Evolutionary conservation across 2,888 invertebrate genomes (phyloP).

Genomic region (Dryocosmus kuriphilus): DNA sequence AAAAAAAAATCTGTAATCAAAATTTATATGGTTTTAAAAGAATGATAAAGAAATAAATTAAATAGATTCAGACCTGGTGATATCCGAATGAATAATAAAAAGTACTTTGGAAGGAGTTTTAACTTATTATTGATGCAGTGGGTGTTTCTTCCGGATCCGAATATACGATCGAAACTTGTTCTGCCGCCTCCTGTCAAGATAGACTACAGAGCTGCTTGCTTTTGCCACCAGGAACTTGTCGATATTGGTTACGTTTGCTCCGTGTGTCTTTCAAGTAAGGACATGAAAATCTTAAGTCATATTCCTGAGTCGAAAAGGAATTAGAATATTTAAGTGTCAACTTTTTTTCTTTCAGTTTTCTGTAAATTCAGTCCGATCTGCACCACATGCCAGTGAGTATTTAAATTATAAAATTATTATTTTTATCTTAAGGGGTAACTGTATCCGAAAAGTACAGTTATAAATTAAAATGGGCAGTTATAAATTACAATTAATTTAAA

Average conservation of each 20-base stretch:
- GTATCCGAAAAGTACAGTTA: not conserved
- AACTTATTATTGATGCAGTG: slow-evolving; percentile 80
- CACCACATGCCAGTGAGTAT: slow-evolving; percentile 96
- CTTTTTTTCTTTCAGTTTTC: slow-evolving; percentile 86
- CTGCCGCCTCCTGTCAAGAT: slow-evolving; percentile 94
- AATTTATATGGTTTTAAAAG: not conserved
- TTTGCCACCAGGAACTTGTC: slow-evolving; percentile 96
- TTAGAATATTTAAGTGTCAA: slow-evolving; percentile 43
- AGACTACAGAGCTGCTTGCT: slow-evolving; percentile 98
- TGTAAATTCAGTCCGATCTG: slow-evolving; percentile 98
- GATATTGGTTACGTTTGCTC: slow-evolving; percentile 99
- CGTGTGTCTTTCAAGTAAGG: slow-evolving; percentile 94
- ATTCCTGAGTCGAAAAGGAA: slow-evolving; percentile 41
- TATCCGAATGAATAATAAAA: slow-evolving; percentile 34
- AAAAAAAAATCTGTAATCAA: not conserved
- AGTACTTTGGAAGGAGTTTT: slow-evolving; percentile 21
- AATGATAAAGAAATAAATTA: not conserved
- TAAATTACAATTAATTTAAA: not conserved
- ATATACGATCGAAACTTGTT: slow-evolving; percentile 88
- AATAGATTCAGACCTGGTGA: slow-evolving; percentile 37
- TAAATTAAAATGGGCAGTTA: slow-evolving; percentile 12
- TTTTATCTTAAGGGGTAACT: too few species aligned
- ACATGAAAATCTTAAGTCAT: slow-evolving; percentile 46
- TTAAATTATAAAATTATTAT: slow-evolving; percentile 38
- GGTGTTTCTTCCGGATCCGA: slow-evolving; percentile 94